Evolutionary conservation across 2,888 invertebrate genomes (phyloP).

Genomic region (Chloromyia formosa): DNA sequence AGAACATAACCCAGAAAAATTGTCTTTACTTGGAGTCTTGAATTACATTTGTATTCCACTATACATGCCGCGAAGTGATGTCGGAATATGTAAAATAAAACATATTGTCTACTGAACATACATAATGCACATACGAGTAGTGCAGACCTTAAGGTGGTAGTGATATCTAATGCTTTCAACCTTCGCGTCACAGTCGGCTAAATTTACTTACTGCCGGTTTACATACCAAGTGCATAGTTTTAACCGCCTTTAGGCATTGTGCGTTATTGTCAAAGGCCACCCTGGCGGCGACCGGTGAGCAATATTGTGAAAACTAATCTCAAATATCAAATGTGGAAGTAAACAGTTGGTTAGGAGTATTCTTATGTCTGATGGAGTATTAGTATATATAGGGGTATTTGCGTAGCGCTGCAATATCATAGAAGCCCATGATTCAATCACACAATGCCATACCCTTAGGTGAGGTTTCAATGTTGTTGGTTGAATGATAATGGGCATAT

Average conservation of each 20-base stretch:
- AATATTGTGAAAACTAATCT: constrained; percentile 29
- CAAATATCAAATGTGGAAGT: constrained; percentile 40
- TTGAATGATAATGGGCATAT: neutral
- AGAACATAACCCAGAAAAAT: constrained; percentile 30
- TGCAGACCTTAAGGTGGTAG: constrained; percentile 5
- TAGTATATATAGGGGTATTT: neutral
- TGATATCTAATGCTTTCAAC: constrained; percentile 39
- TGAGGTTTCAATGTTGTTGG: neutral
- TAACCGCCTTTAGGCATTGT: constrained; percentile 10
- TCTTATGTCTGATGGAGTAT: neutral
- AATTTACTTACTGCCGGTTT: constrained; percentile 5
- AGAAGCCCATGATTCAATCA: neutral
- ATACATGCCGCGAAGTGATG: too few relatives aligned
- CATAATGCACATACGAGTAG: neutral
- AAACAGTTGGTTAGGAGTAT: neutral
- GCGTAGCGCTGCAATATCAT: neutral
- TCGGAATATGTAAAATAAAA: too few relatives aligned
- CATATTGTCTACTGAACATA: too few relatives aligned
- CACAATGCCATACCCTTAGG: neutral
- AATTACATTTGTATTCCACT: constrained; percentile 7
- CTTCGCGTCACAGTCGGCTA: constrained; percentile 31
- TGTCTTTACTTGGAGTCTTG: constrained; percentile 22
- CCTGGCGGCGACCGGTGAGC: neutral
- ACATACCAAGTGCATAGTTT: neutral
- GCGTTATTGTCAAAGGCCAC: constrained; percentile 29